Base-by-base conservation (phyloP, 2,888 invertebrate species). In the Tiliacea citrago region DNA sequence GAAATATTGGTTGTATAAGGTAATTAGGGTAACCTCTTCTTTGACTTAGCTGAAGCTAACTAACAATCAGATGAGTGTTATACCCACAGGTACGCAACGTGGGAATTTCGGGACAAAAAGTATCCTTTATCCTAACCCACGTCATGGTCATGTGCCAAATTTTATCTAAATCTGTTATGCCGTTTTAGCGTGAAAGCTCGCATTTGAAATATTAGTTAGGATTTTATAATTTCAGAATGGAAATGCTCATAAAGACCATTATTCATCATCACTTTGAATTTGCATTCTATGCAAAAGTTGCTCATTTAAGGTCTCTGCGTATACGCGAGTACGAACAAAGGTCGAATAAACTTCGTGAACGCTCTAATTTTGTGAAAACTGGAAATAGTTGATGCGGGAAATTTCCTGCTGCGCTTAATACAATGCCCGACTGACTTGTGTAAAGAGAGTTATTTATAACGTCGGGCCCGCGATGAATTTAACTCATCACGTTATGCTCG, bases 401-500 rank as follows among this genome's bases (percentile, higher is more conserved):
- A 82, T 79, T 86, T 82, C 87, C 77, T 78, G 82, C 68, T 83
- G 80, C 78, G 82, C 85, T 86, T 86, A 86, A 87, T 89, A 87
- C 88, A 90, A 87, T 85, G 84, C 81, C 67, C 68, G 81, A 70
- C 74, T 73, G 78, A 80, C 81, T 85, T 75, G 75, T 81, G 77
- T 78, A 84, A 86, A 87, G 73, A 79, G 76, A 81, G 79, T 82
- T 82, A 84, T 84, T 81, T 83, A 82, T 82, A 86, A 86, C 78
- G 77, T 75, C 81, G 74, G 70, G 47, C 67, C 70, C 65, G 85
- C 79, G 73, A 81, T 81, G 87, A 78, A 85, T 85, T 82, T 73
- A 73, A 82, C 79, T 81, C 85, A 65, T 81, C 71, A 74, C 51
- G 75, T 72, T 78, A 69, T 75, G 55, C 49, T 78, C 77, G 69